phyloP scores from a whole-genome alignment of 2,113 vertebrate genomes.

The Poeciliopsis occidentalis region DNA sequence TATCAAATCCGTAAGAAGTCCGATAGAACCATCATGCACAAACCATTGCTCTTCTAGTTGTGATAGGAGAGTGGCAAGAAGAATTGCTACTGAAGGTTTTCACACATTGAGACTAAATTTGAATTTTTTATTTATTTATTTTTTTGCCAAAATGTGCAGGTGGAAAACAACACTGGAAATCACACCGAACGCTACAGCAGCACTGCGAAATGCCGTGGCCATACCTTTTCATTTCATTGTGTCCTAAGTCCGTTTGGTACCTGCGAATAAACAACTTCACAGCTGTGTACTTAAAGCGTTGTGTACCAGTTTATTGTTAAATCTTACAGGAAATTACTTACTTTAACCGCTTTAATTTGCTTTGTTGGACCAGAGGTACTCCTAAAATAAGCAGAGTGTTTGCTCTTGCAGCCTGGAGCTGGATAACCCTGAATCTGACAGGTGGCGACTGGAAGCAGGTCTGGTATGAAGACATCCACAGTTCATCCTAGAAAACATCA shows the following conservation, averaged over 20 bases:
- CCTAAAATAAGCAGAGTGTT: no score
- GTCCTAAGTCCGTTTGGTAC: neutral
- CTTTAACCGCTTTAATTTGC: neutral
- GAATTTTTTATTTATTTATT: no score
- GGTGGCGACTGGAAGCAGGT: no score
- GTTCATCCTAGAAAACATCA: neutral
- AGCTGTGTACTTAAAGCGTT: neutral
- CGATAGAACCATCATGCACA: no score
- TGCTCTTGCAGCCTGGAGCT: no score
- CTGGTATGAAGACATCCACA: neutral
- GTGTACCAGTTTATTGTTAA: neutral
- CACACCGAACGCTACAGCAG: neutral
- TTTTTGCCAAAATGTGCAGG: neutral
- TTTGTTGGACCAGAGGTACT: no score
- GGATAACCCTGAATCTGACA: neutral
- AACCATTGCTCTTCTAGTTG: no score
- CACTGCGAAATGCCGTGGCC: no score
- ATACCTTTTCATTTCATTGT: neutral
- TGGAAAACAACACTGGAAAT: neutral
- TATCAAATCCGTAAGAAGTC: neutral
- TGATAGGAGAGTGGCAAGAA: neutral
- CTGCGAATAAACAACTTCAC: neutral
- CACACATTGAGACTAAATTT: no score
- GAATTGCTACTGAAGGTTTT: no score
- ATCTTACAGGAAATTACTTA: neutral